phyloP scores from a whole-genome alignment of 2,113 vertebrate species.

The Lagopus muta region DNA sequence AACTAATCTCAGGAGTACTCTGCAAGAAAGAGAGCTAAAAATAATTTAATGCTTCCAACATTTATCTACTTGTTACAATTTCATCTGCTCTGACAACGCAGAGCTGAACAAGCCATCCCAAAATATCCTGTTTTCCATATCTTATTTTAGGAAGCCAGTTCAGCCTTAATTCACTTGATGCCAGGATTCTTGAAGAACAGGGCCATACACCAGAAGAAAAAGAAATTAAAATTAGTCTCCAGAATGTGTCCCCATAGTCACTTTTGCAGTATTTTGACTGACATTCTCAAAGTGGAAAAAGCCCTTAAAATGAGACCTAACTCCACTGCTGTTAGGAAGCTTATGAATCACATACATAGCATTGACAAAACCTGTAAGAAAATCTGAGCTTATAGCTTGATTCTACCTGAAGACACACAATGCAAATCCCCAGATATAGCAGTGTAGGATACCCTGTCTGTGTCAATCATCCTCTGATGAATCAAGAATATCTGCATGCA shows the following conservation, averaged over 20 bases:
- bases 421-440: neutral
- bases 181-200: neutral
- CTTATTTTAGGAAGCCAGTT: neutral
- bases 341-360: neutral
- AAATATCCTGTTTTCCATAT: neutral
- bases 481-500: neutral
- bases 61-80: neutral
- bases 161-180: neutral
- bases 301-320: neutral
- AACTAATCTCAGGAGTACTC: neutral
- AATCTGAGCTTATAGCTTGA: neutral
- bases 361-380: neutral
- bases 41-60: neutral
- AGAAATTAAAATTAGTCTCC: neutral
- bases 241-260: neutral
- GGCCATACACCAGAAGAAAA: fast-evolving
- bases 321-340: neutral
- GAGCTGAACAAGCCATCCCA: neutral
- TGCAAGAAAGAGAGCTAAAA: neutral
- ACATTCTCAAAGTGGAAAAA: neutral
- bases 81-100: neutral
- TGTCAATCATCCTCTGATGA: neutral
- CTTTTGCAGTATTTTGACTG: neutral
- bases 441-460: no score
- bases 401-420: neutral